phyloP scores from a whole-genome alignment of 2,113 vertebrate species.

The Ginglymostoma cirratum region DNA sequence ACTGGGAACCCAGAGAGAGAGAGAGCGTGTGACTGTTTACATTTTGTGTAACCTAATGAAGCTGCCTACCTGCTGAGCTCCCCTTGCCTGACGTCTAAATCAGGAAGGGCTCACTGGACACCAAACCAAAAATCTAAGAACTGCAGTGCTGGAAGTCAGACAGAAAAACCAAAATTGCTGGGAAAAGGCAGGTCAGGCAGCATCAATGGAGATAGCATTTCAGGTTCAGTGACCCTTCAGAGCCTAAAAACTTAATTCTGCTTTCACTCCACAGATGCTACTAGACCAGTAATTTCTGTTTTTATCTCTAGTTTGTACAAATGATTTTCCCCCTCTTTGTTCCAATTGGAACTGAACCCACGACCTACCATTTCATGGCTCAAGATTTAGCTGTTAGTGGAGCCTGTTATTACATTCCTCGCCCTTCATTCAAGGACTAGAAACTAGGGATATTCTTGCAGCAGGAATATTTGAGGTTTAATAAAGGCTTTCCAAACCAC shows the following conservation, averaged over 20 bases:
- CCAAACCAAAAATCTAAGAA: background rate
- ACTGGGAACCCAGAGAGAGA: background rate
- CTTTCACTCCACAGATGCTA: no score
- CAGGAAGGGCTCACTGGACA: background rate
- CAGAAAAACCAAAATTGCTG: no score
- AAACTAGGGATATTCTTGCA: background rate
- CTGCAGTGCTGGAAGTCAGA: no score
- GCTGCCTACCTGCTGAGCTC: no score
- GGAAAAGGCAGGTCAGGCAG: no score
- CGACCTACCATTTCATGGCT: background rate
- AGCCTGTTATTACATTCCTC: no score
- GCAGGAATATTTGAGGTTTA: background rate
- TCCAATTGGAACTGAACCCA: background rate
- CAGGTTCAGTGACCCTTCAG: no score
- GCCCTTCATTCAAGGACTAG: background rate
- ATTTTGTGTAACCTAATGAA: background rate
- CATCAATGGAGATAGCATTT: no score
- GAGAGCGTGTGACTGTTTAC: background rate
- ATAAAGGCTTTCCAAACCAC: background rate
- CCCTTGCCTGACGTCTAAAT: background rate
- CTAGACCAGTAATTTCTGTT: no score
- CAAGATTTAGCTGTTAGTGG: no score
- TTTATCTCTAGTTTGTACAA: no score
- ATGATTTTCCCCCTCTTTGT: background rate
- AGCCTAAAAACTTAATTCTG: no score